phyloP scores from a whole-genome alignment of 2,888 invertebrate genomes.

The Bombylius major region DNA sequence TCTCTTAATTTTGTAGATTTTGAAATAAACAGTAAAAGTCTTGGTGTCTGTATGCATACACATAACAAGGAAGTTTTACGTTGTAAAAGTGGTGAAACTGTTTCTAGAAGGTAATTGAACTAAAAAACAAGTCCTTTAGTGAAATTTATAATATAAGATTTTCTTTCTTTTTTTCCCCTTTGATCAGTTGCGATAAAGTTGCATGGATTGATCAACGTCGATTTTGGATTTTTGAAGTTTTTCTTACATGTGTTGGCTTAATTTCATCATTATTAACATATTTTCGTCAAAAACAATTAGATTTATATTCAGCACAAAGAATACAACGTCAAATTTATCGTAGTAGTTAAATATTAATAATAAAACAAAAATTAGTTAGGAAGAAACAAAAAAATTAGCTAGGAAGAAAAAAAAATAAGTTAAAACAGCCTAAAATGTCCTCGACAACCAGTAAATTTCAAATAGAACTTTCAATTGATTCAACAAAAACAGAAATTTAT shows the following conservation, averaged over 20 bases:
- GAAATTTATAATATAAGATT: not conserved
- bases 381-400: conserved; percentile 3
- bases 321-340: conserved; percentile 15
- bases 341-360: not conserved
- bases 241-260: conserved; percentile 25
- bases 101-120: conserved; percentile 52
- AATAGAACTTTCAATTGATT: too few relatives aligned
- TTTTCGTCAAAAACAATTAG: conserved; percentile 22
- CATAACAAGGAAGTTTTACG: conserved; percentile 71
- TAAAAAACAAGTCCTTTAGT: not conserved
- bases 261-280: conserved; percentile 27
- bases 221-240: conserved; percentile 40
- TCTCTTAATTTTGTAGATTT: conserved; percentile 44
- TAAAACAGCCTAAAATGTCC: too few relatives aligned
- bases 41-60: conserved; percentile 69
- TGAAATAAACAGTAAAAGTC: conserved; percentile 69
- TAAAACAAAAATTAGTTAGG: too few relatives aligned
- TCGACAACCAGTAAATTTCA: too few relatives aligned
- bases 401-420: not conserved
- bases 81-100: conserved; percentile 68
- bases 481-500: conserved; percentile 23
- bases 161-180: conserved; percentile 7
- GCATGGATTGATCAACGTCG: conserved; percentile 71
- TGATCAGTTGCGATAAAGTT: conserved; percentile 64
- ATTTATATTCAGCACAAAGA: conserved; percentile 12